Conservation (phyloP, 2,888 invertebrate species). For the Meiosimyza decipiens region DNA sequence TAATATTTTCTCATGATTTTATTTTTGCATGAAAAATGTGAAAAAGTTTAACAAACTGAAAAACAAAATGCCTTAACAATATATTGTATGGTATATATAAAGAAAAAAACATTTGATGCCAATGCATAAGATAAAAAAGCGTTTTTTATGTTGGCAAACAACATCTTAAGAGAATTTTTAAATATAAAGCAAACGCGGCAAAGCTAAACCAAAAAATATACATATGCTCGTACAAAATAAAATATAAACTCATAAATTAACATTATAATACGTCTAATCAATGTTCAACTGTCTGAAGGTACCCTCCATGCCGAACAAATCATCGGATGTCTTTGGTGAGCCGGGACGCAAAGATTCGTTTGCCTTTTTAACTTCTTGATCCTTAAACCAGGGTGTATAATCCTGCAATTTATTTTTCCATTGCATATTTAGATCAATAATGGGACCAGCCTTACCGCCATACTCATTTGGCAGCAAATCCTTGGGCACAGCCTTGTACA, state of each 20-base stretch:
- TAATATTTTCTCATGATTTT: too few species aligned
- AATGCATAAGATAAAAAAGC: too few species aligned
- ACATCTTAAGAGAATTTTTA: too few species aligned
- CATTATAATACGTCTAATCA: constrained; percentile 69
- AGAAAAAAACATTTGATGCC: too few species aligned
- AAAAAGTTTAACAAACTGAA: too few species aligned
- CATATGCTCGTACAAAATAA: constrained; percentile 10
- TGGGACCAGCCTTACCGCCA: constrained; percentile 81
- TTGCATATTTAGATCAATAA: constrained; percentile 77
- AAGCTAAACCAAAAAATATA: too few species aligned
- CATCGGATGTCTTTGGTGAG: constrained; percentile 86
- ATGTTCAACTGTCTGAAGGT: constrained; percentile 87
- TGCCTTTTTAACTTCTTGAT: constrained; percentile 81
- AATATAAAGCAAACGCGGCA: too few species aligned
- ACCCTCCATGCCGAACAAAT: constrained; percentile 89
- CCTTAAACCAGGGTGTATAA: constrained; percentile 83
- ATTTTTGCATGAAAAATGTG: too few species aligned
- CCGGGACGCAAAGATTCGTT: constrained; percentile 85
- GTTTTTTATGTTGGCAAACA: too few species aligned
- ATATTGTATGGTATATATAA: too few species aligned
- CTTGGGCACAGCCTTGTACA: constrained; percentile 82
- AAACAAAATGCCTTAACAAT: too few species aligned
- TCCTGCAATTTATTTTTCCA: constrained; percentile 84
- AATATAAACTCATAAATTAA: constrained; percentile 20
- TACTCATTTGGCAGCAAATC: constrained; percentile 85